Conservation (phyloP, 64 coral and sea anemone genomes). For the Anthopleura sola region DNA sequence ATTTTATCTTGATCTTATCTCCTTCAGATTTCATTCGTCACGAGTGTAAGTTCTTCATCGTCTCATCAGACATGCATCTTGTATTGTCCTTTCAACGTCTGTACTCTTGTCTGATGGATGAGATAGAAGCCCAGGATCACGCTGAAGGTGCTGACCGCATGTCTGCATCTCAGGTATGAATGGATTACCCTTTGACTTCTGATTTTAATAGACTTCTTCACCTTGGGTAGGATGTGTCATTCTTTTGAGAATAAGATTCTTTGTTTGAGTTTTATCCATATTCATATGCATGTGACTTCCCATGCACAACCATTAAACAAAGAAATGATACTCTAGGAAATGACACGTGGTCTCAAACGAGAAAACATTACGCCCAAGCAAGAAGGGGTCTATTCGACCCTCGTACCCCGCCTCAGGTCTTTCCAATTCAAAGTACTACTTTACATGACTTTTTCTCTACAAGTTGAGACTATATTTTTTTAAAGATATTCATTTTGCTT, state of each 20-base stretch:
- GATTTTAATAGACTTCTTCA: neutral
- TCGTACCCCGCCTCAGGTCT: no score
- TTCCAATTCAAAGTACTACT: neutral
- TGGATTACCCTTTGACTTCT: neutral
- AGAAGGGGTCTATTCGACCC: no score
- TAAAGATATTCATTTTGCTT: neutral
- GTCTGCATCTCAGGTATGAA: slow-evolving; percentile 61
- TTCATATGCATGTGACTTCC: no score
- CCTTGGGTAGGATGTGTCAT: neutral
- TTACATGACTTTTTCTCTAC: neutral
- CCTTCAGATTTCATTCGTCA: slow-evolving; percentile 86
- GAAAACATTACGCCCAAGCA: no score
- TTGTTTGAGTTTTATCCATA: no score
- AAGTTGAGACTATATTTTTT: neutral
- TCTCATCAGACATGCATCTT: slow-evolving; percentile 85
- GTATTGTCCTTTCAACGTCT: slow-evolving; percentile 82
- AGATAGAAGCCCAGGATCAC: slow-evolving; percentile 84
- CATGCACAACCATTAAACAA: no score
- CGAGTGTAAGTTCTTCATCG: slow-evolving; percentile 94
- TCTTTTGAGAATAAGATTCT: no score
- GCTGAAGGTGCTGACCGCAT: slow-evolving; percentile 86
- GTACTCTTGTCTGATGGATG: slow-evolving; percentile 93
- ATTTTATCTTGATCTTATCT: neutral
- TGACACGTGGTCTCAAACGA: no score
- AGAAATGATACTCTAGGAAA: no score